Evolutionary conservation across 1,140 invertebrate genomes (phyloP).

Genomic region (Dermatophagoides farinae): DNA sequence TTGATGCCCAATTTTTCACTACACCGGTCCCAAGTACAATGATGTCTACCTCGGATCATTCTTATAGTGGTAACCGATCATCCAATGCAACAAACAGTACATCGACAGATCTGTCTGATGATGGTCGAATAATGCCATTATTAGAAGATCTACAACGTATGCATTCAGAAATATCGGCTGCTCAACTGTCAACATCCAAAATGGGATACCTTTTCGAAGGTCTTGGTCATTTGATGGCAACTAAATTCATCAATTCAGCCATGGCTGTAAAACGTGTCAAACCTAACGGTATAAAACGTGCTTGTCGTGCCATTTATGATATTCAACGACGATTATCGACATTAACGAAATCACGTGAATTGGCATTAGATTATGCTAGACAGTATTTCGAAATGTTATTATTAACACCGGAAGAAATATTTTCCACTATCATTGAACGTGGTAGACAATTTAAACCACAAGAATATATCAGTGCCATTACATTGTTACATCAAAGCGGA

Average conservation of each 20-base stretch:
- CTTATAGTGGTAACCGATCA: constrained; percentile 21
- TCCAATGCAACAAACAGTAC: constrained; percentile 24
- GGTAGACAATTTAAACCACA: constrained; percentile 60
- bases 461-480: constrained; percentile 63
- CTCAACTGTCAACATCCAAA: constrained; percentile 49
- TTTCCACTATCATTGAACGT: constrained; percentile 53
- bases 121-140: constrained; percentile 55
- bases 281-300: constrained; percentile 53
- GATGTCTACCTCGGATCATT: neutral
- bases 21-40: neutral
- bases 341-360: constrained; percentile 57
- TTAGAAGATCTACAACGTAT: constrained; percentile 53
- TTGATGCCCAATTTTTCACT: constrained; percentile 27
- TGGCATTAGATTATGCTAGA: constrained; percentile 64
- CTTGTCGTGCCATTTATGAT: constrained; percentile 65
- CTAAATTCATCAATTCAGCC: constrained; percentile 59
- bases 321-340: constrained; percentile 64
- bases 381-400: constrained; percentile 74
- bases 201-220: constrained; percentile 89
- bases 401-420: constrained; percentile 63
- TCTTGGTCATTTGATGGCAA: constrained; percentile 60
- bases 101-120: constrained; percentile 39
- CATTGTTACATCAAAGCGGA: constrained; percentile 39
- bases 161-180: constrained; percentile 46
- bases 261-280: constrained; percentile 57